Evolutionary conservation across 1,140 invertebrate genomes (phyloP).

Genomic region (Thereuonema tuberculata): DNA sequence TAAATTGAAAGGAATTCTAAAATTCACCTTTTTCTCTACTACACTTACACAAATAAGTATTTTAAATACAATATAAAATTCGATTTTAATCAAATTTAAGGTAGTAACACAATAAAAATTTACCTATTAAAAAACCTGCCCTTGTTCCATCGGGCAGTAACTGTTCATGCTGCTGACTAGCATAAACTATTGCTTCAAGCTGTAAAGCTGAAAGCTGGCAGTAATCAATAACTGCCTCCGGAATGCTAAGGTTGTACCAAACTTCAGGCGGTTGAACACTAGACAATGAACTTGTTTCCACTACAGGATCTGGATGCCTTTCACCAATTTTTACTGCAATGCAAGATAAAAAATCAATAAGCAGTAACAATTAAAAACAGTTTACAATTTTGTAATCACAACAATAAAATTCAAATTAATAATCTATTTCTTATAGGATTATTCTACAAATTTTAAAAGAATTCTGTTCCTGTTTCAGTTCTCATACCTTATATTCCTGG

Average conservation of each 20-base stretch:
- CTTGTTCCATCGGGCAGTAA: conserved; percentile 75
- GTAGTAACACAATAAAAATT: too few species aligned
- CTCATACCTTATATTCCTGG: too few species aligned
- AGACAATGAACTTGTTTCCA: conserved; percentile 94
- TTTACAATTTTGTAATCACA: too few species aligned
- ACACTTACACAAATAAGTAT: too few species aligned
- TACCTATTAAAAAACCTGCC: conserved; percentile 89
- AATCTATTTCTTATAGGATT: too few species aligned
- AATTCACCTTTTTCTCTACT: too few species aligned
- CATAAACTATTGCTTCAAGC: conserved; percentile 89
- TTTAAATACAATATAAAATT: too few species aligned
- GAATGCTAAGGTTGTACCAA: conserved; percentile 73
- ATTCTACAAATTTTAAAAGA: too few species aligned
- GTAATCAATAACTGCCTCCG: conserved; percentile 65
- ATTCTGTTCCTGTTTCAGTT: too few species aligned
- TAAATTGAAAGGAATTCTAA: too few species aligned
- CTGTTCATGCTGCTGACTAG: conserved; percentile 90
- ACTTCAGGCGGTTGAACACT: conserved; percentile 92
- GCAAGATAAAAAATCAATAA: conserved; percentile 19
- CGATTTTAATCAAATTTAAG: too few species aligned
- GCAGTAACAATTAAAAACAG: background rate
- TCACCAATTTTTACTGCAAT: conserved; percentile 72
- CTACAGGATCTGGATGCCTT: conserved; percentile 97
- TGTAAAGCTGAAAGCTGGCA: conserved; percentile 88
- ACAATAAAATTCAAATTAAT: too few species aligned